A percentile compares a stretch with the other conserved stretches of the same genome.
phyloP scores from a whole-genome alignment of 1,140 invertebrate genomes.

The Drosophila rufa region DNA sequence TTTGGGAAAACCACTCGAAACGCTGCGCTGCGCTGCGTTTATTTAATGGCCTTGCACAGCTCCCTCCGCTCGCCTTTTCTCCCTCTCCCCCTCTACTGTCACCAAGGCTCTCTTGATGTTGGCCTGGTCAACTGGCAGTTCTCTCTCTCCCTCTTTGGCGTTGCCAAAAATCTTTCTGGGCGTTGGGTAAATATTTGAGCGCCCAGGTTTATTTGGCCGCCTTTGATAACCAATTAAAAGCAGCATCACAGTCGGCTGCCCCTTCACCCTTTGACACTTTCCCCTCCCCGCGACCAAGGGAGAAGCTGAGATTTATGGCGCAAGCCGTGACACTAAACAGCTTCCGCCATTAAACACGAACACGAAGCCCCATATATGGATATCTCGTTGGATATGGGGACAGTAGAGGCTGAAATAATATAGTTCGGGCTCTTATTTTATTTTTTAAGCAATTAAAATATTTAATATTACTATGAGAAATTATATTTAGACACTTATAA shows the following conservation, averaged over 20 bases:
- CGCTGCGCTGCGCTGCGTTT: conserved; percentile 65
- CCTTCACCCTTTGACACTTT: conserved; percentile 67
- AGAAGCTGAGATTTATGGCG: conserved; percentile 64
- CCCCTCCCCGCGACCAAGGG: neutral
- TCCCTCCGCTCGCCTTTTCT: neutral
- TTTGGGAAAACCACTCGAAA: conserved; percentile 72
- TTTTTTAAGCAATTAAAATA: neutral
- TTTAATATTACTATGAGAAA: neutral
- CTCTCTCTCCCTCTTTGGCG: neutral
- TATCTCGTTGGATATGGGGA: conserved; percentile 2
- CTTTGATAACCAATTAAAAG: conserved; percentile 60
- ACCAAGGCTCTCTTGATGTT: conserved; percentile 10
- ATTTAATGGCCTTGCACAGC: conserved; percentile 67
- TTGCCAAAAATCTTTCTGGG: conserved; percentile 53
- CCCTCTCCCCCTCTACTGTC: neutral
- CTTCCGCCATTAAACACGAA: conserved; percentile 80
- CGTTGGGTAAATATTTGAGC: conserved; percentile 57
- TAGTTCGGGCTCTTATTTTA: too few relatives aligned
- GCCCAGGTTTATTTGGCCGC: conserved; percentile 56
- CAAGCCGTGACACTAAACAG: conserved; percentile 77
- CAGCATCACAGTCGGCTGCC: conserved; percentile 51
- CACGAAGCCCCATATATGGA: conserved; percentile 52
- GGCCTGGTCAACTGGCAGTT: conserved; percentile 45
- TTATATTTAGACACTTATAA: too few relatives aligned
- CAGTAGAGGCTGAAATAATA: neutral